Conservation (phyloP, 1,140 invertebrate genomes). For the Psix sp. region DNA sequence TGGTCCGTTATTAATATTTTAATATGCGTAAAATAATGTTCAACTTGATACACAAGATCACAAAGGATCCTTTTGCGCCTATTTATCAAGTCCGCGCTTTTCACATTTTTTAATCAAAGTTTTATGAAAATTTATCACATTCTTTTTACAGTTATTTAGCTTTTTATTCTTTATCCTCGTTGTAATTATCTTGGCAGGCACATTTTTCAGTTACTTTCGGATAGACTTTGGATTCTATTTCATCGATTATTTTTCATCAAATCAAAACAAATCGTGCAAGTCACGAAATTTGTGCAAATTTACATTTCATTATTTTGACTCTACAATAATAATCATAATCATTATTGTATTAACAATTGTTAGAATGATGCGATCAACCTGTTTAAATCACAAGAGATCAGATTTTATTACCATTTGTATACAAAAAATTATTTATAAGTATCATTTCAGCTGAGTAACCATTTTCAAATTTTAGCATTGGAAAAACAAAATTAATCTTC, state of each 20-base stretch:
- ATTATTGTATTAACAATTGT: too few species aligned
- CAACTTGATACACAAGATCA: constrained; percentile 47
- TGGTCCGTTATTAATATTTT: constrained; percentile 57
- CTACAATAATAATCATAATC: too few species aligned
- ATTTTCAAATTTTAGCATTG: not conserved
- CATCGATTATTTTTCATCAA: not conserved
- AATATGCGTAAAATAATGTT: constrained; percentile 56
- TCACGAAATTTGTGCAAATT: not conserved
- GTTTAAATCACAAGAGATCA: too few species aligned
- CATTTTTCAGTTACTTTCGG: constrained; percentile 11
- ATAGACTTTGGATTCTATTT: not conserved
- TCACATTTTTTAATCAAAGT: constrained; percentile 53
- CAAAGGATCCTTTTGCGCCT: constrained; percentile 56
- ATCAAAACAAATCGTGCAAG: too few species aligned
- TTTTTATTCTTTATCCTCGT: constrained; percentile 16
- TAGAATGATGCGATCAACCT: too few species aligned
- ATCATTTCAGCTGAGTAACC: too few species aligned
- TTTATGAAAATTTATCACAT: constrained; percentile 34
- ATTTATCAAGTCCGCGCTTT: constrained; percentile 12
- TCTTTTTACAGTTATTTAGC: constrained; percentile 26
- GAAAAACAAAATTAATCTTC: not conserved
- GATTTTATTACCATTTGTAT: too few species aligned
- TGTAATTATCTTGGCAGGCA: constrained; percentile 24
- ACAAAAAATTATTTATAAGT: too few species aligned
- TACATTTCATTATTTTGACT: too few species aligned